Evolutionary conservation across 2,113 vertebrate species (phyloP).

Genomic region (Gavialis gangeticus): DNA sequence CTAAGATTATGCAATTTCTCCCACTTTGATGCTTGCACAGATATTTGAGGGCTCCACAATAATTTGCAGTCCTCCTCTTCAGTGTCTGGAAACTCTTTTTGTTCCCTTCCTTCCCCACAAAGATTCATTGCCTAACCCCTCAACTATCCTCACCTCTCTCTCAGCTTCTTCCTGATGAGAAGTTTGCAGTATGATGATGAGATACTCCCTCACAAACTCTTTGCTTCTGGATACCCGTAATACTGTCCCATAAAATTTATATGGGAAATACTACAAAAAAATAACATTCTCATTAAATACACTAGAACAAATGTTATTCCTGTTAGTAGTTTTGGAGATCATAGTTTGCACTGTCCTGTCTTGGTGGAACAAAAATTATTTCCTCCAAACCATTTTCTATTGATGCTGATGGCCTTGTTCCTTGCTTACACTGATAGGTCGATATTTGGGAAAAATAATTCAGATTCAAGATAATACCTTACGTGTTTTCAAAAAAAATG

Average conservation of each 20-base stretch:
- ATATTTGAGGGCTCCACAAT: neutral
- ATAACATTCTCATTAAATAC: neutral
- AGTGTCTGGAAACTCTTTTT: neutral
- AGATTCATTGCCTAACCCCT: neutral
- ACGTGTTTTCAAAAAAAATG: neutral
- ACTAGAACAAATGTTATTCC: neutral
- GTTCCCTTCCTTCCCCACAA: neutral
- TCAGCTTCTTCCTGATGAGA: neutral
- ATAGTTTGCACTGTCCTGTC: neutral
- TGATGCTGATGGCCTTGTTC: no score
- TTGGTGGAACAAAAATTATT: no score
- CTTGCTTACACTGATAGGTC: no score
- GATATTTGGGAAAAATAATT: no score
- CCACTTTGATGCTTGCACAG: neutral
- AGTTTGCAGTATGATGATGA: neutral
- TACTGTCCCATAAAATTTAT: constrained; percentile 19
- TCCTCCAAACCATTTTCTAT: no score
- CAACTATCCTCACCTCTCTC: neutral
- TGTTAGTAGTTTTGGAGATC: neutral
- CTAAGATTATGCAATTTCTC: neutral
- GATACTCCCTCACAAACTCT: neutral
- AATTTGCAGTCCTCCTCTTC: neutral
- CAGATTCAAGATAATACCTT: neutral
- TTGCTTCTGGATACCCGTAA: neutral
- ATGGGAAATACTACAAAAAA: neutral